Evolutionary conservation across 2,888 invertebrate species (phyloP).

Genomic region (Drosophila fulvimacula): DNA sequence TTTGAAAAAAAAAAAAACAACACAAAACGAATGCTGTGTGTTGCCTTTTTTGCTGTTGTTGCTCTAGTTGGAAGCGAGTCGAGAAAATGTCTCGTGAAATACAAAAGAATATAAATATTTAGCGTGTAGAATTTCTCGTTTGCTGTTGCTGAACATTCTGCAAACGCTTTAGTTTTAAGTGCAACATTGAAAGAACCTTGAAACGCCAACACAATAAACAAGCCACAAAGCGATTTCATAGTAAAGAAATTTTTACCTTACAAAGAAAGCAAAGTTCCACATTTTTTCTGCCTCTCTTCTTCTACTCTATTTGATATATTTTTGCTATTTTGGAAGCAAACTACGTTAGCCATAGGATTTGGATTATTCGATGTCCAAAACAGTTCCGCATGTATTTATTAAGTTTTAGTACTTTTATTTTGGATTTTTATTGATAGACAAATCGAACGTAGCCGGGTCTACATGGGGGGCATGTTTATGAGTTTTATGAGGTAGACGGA

Average conservation of each 20-base stretch:
- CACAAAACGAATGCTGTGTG: not conserved
- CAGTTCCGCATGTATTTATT: constrained; percentile 46
- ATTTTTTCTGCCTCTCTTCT: not conserved
- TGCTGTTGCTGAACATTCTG: constrained; percentile 25
- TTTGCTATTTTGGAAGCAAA: not conserved
- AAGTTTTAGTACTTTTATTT: constrained; percentile 32
- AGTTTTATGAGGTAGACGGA: constrained; percentile 49
- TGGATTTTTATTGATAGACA: constrained; percentile 33
- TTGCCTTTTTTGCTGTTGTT: constrained; percentile 6
- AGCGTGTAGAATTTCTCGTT: constrained; percentile 24
- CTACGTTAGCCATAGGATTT: constrained; percentile 24
- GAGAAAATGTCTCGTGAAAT: constrained; percentile 24
- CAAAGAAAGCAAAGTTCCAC: constrained; percentile 32
- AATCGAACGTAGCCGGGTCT: constrained; percentile 33
- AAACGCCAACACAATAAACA: constrained; percentile 35
- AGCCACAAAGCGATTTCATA: constrained; percentile 13
- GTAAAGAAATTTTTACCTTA: constrained; percentile 34
- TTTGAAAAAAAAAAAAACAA: not conserved
- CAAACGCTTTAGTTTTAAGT: constrained; percentile 37
- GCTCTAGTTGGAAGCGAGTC: constrained; percentile 9
- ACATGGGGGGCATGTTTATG: constrained; percentile 41
- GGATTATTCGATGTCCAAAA: constrained; percentile 4
- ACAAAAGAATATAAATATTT: constrained; percentile 33
- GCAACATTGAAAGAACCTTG: constrained; percentile 56
- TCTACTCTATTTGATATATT: not conserved